Conservation (phyloP, 2,797 vertebrate genomes). For the Psittacula echo region DNA sequence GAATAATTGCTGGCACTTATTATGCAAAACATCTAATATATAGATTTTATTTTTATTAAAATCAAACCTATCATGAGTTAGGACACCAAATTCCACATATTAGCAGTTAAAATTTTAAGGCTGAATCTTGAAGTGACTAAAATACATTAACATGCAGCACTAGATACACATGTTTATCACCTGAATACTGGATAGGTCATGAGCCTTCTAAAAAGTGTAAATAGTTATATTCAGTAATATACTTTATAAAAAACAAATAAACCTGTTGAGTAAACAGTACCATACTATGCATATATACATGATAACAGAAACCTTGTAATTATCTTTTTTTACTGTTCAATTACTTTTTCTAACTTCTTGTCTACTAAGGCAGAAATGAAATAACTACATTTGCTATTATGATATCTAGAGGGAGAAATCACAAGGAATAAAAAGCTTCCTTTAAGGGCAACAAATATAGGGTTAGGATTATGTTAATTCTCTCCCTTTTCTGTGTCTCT, state of each 20-base stretch:
- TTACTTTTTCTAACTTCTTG: background rate
- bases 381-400: background rate
- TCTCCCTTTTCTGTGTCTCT: background rate
- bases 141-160: background rate
- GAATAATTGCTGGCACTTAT: background rate
- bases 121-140: background rate
- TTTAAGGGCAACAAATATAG: background rate
- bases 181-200: background rate
- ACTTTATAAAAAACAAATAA: background rate
- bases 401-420: background rate
- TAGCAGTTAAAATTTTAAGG: background rate
- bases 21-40: background rate
- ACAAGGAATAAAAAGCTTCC: background rate
- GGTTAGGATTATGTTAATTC: background rate
- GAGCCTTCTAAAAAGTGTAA: background rate
- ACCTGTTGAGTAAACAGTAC: background rate
- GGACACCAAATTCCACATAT: background rate
- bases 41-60: background rate
- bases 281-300: too few relatives aligned
- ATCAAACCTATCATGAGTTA: background rate
- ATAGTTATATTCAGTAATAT: background rate
- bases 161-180: background rate
- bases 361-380: background rate
- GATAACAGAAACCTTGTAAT: background rate
- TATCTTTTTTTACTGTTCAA: background rate